These are phyloP conservation scores for Malthinus flaveolus DNA, from an alignment of 2,888 invertebrate genomes.

Conservation along the genomic window DNA sequence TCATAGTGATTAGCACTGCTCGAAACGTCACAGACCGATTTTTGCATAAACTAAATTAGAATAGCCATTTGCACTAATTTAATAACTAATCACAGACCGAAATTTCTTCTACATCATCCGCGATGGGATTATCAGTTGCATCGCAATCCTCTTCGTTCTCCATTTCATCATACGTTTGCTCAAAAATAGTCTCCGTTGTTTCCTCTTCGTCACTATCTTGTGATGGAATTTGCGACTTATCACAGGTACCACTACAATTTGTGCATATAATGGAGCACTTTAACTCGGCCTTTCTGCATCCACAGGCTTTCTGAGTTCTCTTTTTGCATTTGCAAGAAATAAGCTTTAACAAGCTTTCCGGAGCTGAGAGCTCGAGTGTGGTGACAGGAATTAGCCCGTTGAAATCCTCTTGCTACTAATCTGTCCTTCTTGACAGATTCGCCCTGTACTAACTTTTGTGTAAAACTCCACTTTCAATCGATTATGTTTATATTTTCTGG, in stretches of 20 bases:
- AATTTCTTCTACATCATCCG: slow-evolving; percentile 9
- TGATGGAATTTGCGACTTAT: neutral
- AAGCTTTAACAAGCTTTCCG: neutral
- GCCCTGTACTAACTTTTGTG: too few relatives aligned
- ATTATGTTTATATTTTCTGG: too few relatives aligned
- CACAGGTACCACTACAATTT: neutral
- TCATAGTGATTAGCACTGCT: too few relatives aligned
- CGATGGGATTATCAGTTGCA: slow-evolving; percentile 13
- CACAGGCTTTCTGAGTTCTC: neutral
- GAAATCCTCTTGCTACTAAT: too few relatives aligned
- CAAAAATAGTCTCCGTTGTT: neutral
- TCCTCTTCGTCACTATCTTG: slow-evolving; percentile 2
- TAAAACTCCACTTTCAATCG: too few relatives aligned
- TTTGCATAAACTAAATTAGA: too few relatives aligned
- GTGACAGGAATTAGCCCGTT: neutral
- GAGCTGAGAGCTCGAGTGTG: neutral
- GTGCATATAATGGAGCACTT: neutral
- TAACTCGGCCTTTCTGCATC: neutral
- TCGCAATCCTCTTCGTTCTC: too few relatives aligned
- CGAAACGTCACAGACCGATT: too few relatives aligned
- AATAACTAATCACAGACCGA: neutral
- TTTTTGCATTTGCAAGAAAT: neutral
- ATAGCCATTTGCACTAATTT: too few relatives aligned
- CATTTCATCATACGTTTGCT: neutral
- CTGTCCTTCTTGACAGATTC: too few relatives aligned